Percentiles rank a stretch among this genome's conserved stretches.
These are phyloP conservation scores for Papilio polyxenes DNA, from an alignment of 1,140 invertebrate species.

Conservation along the genomic window DNA sequence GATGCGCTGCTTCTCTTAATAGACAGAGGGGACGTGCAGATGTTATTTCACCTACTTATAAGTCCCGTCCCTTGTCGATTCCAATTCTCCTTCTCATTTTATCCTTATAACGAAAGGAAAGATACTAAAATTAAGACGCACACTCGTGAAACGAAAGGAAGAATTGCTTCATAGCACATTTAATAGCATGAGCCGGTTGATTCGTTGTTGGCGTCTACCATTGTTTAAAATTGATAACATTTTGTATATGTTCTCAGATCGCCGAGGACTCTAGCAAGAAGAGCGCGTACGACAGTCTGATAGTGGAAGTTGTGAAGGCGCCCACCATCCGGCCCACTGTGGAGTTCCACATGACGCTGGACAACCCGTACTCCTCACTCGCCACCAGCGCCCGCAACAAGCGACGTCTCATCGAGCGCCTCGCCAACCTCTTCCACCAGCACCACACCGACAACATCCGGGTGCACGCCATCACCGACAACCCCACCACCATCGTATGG, in stretches of 20 bases:
- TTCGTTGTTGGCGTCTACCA: too few species aligned
- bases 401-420: conserved; percentile 89
- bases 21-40: too few species aligned
- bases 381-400: conserved; percentile 85
- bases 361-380: conserved; percentile 87
- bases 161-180: too few species aligned
- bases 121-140: too few species aligned
- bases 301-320: conserved; percentile 86
- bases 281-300: conserved; percentile 88
- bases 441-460: conserved; percentile 86
- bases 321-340: conserved; percentile 80
- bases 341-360: conserved; percentile 89
- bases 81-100: too few species aligned
- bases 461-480: conserved; percentile 82
- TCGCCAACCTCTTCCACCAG: conserved; percentile 89
- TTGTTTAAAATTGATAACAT: too few species aligned
- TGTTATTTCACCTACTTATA: too few species aligned
- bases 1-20: too few species aligned
- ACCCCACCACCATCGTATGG: conserved; percentile 89
- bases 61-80: too few species aligned
- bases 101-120: too few species aligned
- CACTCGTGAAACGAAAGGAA: too few species aligned
- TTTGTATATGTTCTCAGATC: conserved; percentile 61
- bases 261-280: conserved; percentile 85
- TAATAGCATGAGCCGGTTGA: too few species aligned